These are phyloP conservation scores for Dolomedes plantarius DNA, from an alignment of 2,888 invertebrate genomes.

Conservation along the genomic window DNA sequence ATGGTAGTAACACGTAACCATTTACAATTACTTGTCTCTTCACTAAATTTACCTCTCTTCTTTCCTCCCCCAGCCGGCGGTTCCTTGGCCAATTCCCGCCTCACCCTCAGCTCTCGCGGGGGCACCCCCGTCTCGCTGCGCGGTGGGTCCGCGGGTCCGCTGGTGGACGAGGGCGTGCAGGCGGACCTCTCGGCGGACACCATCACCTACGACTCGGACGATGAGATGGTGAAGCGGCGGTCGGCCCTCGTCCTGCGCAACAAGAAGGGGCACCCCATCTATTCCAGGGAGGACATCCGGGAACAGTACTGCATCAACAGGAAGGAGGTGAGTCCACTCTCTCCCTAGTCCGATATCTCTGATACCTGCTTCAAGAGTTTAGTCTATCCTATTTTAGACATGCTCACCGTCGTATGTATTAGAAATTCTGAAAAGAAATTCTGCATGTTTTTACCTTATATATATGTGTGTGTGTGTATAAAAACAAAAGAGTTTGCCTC, in stretches of 20 bases:
- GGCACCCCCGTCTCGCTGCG: constrained; percentile 66
- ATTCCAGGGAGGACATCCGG: constrained; percentile 90
- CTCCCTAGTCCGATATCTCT: too few relatives aligned
- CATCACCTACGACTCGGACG: constrained; percentile 86
- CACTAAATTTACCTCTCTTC: too few relatives aligned
- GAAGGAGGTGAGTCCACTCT: constrained; percentile 84
- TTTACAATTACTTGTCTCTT: too few relatives aligned
- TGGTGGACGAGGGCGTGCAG: constrained; percentile 72
- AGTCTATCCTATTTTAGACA: too few relatives aligned
- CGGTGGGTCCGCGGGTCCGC: constrained; percentile 52
- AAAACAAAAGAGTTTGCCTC: too few relatives aligned
- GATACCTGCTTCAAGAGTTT: too few relatives aligned
- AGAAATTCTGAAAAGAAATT: too few relatives aligned
- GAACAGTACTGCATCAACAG: constrained; percentile 96
- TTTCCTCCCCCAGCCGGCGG: constrained; percentile 40
- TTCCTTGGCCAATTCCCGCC: constrained; percentile 69
- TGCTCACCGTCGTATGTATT: too few relatives aligned
- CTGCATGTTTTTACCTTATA: too few relatives aligned
- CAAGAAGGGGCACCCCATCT: constrained; percentile 78
- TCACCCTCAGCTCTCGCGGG: constrained; percentile 68
- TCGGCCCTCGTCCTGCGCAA: constrained; percentile 69
- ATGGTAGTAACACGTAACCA: too few relatives aligned
- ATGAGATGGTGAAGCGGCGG: constrained; percentile 84
- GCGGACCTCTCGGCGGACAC: constrained; percentile 83
- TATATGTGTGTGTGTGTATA: too few relatives aligned